phyloP scores from a whole-genome alignment of 2,888 invertebrate species.

The Ophonus ardosiacus region DNA sequence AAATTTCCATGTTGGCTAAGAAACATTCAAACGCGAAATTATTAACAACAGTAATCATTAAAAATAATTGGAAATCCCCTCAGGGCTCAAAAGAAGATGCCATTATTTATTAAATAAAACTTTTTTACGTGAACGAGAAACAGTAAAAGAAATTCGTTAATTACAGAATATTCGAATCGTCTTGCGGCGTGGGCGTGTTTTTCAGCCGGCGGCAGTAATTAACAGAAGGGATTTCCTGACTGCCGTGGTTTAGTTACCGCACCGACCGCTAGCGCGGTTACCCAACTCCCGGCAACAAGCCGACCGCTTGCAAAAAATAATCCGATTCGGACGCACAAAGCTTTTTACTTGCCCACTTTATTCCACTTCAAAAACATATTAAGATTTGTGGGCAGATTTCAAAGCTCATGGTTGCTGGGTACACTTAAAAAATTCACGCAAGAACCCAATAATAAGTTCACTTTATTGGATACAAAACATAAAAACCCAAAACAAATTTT shows the following conservation, averaged over 20 bases:
- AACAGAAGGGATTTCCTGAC: slow-evolving; percentile 51
- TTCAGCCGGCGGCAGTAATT: slow-evolving; percentile 52
- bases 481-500: background rate
- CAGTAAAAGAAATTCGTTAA: slow-evolving; percentile 56
- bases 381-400: background rate
- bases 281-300: background rate
- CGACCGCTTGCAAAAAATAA: slow-evolving; percentile 28
- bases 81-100: slow-evolving; percentile 15
- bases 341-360: slow-evolving; percentile 12
- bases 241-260: slow-evolving; percentile 40
- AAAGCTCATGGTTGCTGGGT: background rate
- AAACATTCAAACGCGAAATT: slow-evolving; percentile 20
- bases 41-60: slow-evolving; percentile 48
- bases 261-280: slow-evolving; percentile 21
- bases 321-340: slow-evolving; percentile 9
- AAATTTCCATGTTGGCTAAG: slow-evolving; percentile 14
- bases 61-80: slow-evolving; percentile 49
- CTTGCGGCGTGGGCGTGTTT: slow-evolving; percentile 25
- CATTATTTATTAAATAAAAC: slow-evolving; percentile 57
- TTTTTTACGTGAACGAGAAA: slow-evolving; percentile 50
- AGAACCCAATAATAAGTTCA: background rate
- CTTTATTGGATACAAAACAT: background rate
- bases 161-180: slow-evolving; percentile 55
- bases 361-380: slow-evolving; percentile 16
- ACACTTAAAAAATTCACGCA: background rate